Conservation (phyloP, 2,888 invertebrate species). For the Mallateleia sp. region DNA sequence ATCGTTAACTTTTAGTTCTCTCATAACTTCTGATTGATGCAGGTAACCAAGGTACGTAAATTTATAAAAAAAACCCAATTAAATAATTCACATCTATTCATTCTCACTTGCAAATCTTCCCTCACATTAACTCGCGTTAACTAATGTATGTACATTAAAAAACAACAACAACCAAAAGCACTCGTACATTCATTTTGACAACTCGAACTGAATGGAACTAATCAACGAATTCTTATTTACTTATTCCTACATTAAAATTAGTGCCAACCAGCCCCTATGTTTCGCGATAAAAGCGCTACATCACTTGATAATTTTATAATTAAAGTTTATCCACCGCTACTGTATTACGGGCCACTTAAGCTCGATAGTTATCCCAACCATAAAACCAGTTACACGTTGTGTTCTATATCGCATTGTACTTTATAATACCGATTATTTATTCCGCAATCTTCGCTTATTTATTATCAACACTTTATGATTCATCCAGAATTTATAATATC, state of each 20-base stretch:
- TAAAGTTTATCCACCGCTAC: conserved; percentile 51
- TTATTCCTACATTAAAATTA: neutral
- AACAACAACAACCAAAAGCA: too few relatives aligned
- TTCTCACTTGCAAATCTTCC: too few relatives aligned
- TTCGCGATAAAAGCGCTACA: conserved; percentile 38
- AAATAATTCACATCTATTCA: too few relatives aligned
- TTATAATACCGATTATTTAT: conserved; percentile 37
- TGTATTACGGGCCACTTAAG: conserved; percentile 47
- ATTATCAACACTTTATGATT: conserved; percentile 22
- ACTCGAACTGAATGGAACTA: neutral
- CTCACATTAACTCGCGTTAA: too few relatives aligned
- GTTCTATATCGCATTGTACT: conserved; percentile 18
- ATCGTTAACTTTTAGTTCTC: too few relatives aligned
- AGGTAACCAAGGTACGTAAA: too few relatives aligned
- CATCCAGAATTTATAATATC: neutral
- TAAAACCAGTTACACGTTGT: conserved; percentile 50
- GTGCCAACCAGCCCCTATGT: conserved; percentile 8
- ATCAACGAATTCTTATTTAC: neutral
- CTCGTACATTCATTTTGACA: too few relatives aligned
- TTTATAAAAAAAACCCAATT: too few relatives aligned
- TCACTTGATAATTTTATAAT: conserved; percentile 56
- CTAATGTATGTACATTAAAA: too few relatives aligned
- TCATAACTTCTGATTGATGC: too few relatives aligned
- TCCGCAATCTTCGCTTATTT: conserved; percentile 18
- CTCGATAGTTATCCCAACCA: conserved; percentile 50